phyloP scores from a whole-genome alignment of 2,113 vertebrate genomes.

The Pteronura brasiliensis region DNA sequence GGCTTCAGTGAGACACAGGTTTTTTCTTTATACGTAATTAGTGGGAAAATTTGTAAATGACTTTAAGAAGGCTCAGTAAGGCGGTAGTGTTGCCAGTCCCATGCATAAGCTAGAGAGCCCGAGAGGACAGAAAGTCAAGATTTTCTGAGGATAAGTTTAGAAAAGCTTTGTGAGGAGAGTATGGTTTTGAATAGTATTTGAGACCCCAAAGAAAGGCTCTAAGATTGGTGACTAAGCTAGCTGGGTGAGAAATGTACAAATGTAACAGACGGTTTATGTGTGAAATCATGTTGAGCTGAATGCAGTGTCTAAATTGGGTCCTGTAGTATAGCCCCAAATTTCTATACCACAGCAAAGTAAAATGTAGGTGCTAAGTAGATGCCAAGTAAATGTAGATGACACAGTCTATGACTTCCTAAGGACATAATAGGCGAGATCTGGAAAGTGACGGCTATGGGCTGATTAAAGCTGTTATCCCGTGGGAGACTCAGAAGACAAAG shows the following conservation, averaged over 20 bases:
- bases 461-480: background rate
- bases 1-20: background rate
- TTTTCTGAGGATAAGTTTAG: conserved; percentile 29
- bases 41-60: background rate
- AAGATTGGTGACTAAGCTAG: background rate
- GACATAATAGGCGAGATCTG: background rate
- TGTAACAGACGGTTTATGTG: background rate
- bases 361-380: background rate
- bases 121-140: background rate
- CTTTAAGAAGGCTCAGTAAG: background rate
- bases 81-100: background rate
- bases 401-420: background rate
- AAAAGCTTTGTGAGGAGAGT: background rate
- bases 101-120: background rate
- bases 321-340: background rate
- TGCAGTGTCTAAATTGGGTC: background rate
- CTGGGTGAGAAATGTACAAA: background rate
- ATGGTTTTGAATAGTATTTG: conserved; percentile 2
- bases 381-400: background rate
- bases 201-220: background rate
- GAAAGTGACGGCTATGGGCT: background rate
- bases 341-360: background rate
- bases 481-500: background rate
- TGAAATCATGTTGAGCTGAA: background rate
- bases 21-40: background rate